Evolutionary conservation across 2,888 invertebrate genomes (phyloP).

Genomic region (Flexamia atlantica): DNA sequence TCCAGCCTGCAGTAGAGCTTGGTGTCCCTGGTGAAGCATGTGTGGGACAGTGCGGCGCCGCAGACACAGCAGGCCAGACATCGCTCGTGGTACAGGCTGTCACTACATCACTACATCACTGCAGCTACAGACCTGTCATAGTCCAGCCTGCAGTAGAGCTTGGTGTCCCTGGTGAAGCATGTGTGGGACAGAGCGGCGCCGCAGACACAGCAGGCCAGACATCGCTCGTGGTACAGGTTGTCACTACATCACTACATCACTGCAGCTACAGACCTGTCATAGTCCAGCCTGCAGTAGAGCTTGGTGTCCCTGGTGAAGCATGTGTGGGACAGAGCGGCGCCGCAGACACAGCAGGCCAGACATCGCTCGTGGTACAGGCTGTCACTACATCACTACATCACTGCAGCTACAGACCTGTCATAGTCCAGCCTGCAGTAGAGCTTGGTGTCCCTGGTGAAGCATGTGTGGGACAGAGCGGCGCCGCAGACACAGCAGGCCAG

Average conservation of each 20-base stretch:
- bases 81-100: slow-evolving; percentile 86
- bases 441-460: too few relatives aligned
- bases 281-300: too few relatives aligned
- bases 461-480: too few relatives aligned
- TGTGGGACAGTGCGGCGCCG: slow-evolving; percentile 82
- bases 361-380: slow-evolving; percentile 87
- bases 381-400: slow-evolving; percentile 78
- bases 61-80: slow-evolving; percentile 88
- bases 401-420: slow-evolving; percentile 84
- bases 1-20: slow-evolving; percentile 88
- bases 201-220: slow-evolving; percentile 82
- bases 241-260: slow-evolving; percentile 74
- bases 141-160: too few relatives aligned
- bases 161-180: too few relatives aligned
- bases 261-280: slow-evolving; percentile 84
- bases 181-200: too few relatives aligned
- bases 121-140: not conserved
- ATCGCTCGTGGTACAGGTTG: slow-evolving; percentile 86
- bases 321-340: too few relatives aligned
- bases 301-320: too few relatives aligned
- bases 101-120: slow-evolving; percentile 71
- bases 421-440: too few relatives aligned
- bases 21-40: slow-evolving; percentile 86
- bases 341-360: slow-evolving; percentile 83
- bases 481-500: slow-evolving; percentile 83